Percentiles rank a stretch among this genome's conserved stretches.
Evolutionary conservation across 2,797 vertebrate genomes (phyloP).

Genomic region (Columba guinea): DNA sequence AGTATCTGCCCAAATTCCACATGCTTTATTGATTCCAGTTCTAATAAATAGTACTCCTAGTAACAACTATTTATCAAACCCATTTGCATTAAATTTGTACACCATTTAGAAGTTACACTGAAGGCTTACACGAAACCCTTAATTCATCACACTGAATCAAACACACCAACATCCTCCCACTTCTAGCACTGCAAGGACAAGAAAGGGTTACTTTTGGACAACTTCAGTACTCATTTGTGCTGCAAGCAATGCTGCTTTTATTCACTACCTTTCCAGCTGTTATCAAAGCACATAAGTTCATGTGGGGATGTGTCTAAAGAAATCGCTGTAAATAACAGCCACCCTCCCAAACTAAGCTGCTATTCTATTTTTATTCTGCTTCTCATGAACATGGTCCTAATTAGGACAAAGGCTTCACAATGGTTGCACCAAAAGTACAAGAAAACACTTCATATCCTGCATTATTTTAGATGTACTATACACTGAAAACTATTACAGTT

Average conservation of each 20-base stretch:
- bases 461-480: not conserved
- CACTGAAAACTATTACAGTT: not conserved
- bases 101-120: not conserved
- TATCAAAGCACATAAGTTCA: not conserved
- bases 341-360: not conserved
- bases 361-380: conserved; percentile 44
- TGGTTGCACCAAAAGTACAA: not conserved
- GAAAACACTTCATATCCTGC: not conserved
- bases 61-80: not conserved
- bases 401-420: conserved; percentile 25
- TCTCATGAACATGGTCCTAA: not conserved
- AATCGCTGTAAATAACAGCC: conserved; percentile 6
- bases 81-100: not conserved
- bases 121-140: not conserved
- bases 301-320: not conserved
- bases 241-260: not conserved
- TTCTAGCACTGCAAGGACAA: not conserved
- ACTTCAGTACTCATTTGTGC: not conserved
- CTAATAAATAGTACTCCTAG: not conserved
- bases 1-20: not conserved
- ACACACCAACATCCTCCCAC: not conserved
- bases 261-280: not conserved
- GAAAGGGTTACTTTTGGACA: not conserved
- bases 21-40: not conserved
- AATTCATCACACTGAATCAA: not conserved